These are phyloP conservation scores for Pavo muticus DNA, from an alignment of 2,113 vertebrate genomes.

Conservation along the genomic window DNA sequence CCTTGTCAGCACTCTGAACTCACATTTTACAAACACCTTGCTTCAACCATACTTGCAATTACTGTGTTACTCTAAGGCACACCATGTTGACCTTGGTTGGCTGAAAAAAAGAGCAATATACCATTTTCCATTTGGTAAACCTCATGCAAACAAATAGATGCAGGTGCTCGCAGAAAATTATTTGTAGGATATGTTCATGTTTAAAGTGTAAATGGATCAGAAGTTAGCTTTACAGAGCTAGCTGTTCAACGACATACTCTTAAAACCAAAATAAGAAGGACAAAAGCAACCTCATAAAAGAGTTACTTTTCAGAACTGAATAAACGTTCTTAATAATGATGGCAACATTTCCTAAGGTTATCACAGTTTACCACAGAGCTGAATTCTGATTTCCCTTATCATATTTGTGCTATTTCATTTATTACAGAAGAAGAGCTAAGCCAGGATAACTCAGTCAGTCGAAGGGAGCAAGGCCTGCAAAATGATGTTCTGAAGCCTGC, in stretches of 20 bases:
- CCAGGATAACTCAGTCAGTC: background rate
- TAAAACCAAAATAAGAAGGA: background rate
- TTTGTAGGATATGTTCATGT: background rate
- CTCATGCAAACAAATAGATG: background rate
- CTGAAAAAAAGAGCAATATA: background rate
- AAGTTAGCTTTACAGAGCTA: background rate
- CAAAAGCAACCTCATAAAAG: background rate
- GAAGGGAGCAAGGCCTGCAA: background rate
- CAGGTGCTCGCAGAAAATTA: background rate
- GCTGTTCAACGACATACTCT: background rate
- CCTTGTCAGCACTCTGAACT: constrained; percentile 47
- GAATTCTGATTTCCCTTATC: background rate
- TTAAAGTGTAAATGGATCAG: background rate
- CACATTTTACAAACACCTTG: constrained; percentile 56
- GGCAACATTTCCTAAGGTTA: background rate
- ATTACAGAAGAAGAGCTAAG: background rate
- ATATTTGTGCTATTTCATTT: background rate
- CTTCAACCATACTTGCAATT: constrained; percentile 54
- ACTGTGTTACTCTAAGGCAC: constrained; percentile 37
- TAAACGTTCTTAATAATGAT: background rate
- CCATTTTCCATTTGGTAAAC: constrained; percentile 42
- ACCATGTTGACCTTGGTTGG: constrained; percentile 31
- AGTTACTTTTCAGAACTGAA: background rate
- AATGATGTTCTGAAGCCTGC: background rate
- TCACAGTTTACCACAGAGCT: background rate